These are phyloP conservation scores for Melanotaenia parkinsoni DNA, from an alignment of 2,797 vertebrate genomes.

Conservation along the genomic window DNA sequence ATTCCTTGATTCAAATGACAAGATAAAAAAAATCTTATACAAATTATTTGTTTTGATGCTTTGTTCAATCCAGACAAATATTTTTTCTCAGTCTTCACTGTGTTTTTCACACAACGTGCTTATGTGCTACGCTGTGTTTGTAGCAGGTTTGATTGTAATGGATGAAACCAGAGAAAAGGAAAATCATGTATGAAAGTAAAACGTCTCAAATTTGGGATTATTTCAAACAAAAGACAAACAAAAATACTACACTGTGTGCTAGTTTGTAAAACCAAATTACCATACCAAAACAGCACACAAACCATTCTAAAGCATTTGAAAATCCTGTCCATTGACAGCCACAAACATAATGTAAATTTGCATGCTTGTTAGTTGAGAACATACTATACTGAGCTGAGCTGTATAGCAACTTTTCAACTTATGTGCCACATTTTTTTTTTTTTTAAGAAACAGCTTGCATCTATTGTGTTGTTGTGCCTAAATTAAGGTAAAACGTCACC, in stretches of 20 bases:
- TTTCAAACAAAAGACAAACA: neutral
- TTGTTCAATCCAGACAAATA: neutral
- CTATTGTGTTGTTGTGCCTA: no score
- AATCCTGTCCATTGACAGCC: no score
- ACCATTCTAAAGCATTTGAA: no score
- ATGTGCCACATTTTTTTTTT: neutral
- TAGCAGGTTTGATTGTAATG: neutral
- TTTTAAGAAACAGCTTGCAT: neutral
- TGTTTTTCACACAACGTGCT: neutral
- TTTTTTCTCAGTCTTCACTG: neutral
- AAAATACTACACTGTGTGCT: neutral
- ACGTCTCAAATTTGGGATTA: no score
- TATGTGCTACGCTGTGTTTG: neutral
- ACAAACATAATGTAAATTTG: no score
- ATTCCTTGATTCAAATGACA: no score
- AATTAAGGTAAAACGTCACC: neutral
- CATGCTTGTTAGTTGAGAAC: neutral
- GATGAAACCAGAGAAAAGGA: neutral
- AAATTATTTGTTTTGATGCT: neutral
- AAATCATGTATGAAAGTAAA: no score
- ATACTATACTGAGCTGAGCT: neutral
- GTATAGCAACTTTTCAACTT: neutral
- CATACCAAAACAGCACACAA: no score
- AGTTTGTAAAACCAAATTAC: neutral
- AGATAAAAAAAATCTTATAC: no score